Evolutionary conservation across 2,888 invertebrate genomes (phyloP), one percentile per base, ranked within the genome.

Genomic region (Dynastes grantii): DNA sequence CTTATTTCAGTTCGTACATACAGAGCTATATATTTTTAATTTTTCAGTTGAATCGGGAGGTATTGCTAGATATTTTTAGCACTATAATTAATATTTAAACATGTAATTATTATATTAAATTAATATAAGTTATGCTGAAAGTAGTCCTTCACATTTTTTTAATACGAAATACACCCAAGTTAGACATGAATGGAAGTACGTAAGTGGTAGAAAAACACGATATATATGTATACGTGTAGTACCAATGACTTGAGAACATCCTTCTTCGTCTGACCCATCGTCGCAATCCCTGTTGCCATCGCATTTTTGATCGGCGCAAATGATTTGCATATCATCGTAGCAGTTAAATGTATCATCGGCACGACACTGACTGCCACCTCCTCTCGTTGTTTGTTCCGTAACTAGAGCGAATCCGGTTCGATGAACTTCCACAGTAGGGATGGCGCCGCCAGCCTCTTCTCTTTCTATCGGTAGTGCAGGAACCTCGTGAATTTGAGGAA

Each of bases 231-330:
- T 61, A 75, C 11, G 27, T 73, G 53, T 45, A 78, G 27, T 78
- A 64, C 78, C 71, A 55, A 22, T n/a, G 55, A 22, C 55, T 58
- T 6, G 2, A 8, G 22, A 8, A 22, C 78, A 78, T 9, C 16
- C 13, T 65, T 32, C 63, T 87, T 96, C 96, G 85, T 96, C 96
- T 29, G 92, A 91, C 4, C 91, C 91, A 84, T 94, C 93, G 5
- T 88, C 85, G 84, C 96, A 96, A 83, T 96, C 92, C 0, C 75
- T 58, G 1, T 84, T 83, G 1, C 92, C 92, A 85, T 96, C 92
- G 87, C 96, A 97, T 79, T 88, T 87, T 78, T 90, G 91, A 29
- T 90, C 89, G 0, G 87, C 87, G 78, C 92, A 91, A 79, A 96
- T 92, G 84, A 89, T 89, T 78, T 88, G 86, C 80, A 89, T 88